Conservation (phyloP, 1,140 invertebrate genomes). For the Orussus abietinus region DNA sequence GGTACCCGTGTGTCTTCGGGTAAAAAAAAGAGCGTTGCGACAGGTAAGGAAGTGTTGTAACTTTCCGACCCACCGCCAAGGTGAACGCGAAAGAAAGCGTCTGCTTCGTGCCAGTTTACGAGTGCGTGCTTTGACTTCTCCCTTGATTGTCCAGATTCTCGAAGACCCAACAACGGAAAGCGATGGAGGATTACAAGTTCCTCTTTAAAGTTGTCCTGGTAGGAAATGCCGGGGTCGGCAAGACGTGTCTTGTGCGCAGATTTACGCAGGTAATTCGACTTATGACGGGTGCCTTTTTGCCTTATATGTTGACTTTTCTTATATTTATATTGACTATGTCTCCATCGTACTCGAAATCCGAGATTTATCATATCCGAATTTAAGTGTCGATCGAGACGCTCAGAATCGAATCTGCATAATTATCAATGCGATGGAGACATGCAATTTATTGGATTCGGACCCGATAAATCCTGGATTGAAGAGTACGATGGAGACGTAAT, state of each 20-base stretch:
- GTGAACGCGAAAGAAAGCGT: constrained; percentile 28
- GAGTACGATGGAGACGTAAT: too few species aligned
- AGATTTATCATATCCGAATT: background rate
- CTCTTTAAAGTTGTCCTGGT: constrained; percentile 96
- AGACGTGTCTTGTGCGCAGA: constrained; percentile 86
- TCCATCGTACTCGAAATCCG: too few species aligned
- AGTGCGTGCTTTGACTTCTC: constrained; percentile 2
- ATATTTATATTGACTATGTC: too few species aligned
- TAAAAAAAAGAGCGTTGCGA: constrained; percentile 1
- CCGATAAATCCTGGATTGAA: too few species aligned
- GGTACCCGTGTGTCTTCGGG: too few species aligned
- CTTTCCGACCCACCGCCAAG: constrained; percentile 21
- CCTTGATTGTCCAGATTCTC: constrained; percentile 1
- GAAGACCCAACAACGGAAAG: constrained; percentile 19
- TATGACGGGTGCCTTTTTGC: too few species aligned
- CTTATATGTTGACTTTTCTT: too few species aligned
- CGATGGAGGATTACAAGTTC: constrained; percentile 98
- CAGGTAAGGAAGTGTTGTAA: constrained; percentile 11
- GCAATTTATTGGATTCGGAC: too few species aligned
- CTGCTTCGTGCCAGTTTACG: constrained; percentile 10
- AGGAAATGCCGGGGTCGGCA: constrained; percentile 92
- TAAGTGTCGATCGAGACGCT: too few species aligned
- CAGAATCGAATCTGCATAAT: too few species aligned
- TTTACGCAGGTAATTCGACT: constrained; percentile 80
- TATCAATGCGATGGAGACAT: too few species aligned